These are phyloP conservation scores for Bradypodion ventrale DNA, from an alignment of 2,797 vertebrate species.

Conservation along the genomic window DNA sequence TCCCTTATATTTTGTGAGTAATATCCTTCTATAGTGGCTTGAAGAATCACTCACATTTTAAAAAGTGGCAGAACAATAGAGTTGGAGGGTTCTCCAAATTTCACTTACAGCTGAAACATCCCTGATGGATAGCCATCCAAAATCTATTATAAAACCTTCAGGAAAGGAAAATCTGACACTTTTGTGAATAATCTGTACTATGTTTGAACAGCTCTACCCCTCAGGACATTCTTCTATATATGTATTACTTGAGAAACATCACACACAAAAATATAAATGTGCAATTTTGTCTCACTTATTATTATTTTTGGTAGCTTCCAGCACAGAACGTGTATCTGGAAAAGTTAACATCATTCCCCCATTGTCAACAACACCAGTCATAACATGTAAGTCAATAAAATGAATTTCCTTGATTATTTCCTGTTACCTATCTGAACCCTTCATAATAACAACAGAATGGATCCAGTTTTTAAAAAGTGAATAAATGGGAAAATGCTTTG, in stretches of 20 bases:
- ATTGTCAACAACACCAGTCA: constrained; percentile 44
- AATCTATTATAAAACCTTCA: too few species aligned
- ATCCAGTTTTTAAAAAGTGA: constrained; percentile 6
- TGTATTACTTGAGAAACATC: neutral
- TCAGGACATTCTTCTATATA: too few species aligned
- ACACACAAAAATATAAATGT: neutral
- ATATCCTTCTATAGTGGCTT: neutral
- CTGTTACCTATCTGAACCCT: neutral
- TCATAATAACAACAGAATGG: neutral
- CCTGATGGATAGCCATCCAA: too few species aligned
- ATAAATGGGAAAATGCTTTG: neutral
- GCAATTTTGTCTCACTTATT: neutral
- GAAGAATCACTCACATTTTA: neutral
- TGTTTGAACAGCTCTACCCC: too few species aligned
- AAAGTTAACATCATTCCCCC: constrained; percentile 55
- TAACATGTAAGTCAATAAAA: constrained; percentile 64
- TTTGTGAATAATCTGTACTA: too few species aligned
- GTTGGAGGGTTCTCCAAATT: too few species aligned
- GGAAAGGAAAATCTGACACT: too few species aligned
- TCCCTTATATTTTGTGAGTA: neutral
- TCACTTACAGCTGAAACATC: too few species aligned
- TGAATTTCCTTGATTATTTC: accelerated
- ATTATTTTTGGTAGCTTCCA: constrained; percentile 46
- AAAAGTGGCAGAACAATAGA: neutral
- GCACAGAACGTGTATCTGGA: neutral